Evolutionary conservation across 2,113 vertebrate genomes (phyloP).

Genomic region (Amblyornis subalaris): DNA sequence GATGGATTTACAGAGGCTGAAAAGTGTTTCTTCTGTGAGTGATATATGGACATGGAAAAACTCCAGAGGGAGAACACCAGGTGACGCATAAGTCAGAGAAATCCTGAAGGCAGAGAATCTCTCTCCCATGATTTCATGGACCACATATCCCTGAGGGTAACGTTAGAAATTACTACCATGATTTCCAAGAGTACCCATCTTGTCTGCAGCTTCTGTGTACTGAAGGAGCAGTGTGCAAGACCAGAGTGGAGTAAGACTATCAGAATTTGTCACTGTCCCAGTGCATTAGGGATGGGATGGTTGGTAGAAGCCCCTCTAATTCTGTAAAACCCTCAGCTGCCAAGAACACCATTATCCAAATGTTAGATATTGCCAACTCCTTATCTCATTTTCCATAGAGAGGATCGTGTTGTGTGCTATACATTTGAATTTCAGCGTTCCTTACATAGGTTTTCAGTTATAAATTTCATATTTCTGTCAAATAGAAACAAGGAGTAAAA

Average conservation of each 20-base stretch:
- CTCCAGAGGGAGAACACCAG: not conserved
- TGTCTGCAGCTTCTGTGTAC: not conserved
- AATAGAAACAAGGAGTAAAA: slow-evolving; percentile 10
- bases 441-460: not conserved
- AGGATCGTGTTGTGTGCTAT: not conserved
- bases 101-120: not conserved
- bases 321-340: not conserved
- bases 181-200: not conserved
- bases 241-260: not conserved
- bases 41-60: not conserved
- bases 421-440: not conserved
- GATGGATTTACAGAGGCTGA: not conserved
- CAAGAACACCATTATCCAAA: not conserved
- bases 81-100: not conserved
- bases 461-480: slow-evolving; percentile 10
- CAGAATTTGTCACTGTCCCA: not conserved
- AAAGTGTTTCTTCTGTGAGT: not conserved
- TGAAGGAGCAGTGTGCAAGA: not conserved
- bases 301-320: not conserved
- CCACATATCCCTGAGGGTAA: not conserved
- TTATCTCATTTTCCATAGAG: slow-evolving; percentile 27
- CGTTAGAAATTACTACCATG: not conserved
- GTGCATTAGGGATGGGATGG: not conserved
- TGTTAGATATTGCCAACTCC: not conserved
- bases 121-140: not conserved